A percentile compares a stretch with the other conserved stretches of the same genome.
Conservation (phyloP, 2,888 invertebrate species). For the Tetropium fuscum region DNA sequence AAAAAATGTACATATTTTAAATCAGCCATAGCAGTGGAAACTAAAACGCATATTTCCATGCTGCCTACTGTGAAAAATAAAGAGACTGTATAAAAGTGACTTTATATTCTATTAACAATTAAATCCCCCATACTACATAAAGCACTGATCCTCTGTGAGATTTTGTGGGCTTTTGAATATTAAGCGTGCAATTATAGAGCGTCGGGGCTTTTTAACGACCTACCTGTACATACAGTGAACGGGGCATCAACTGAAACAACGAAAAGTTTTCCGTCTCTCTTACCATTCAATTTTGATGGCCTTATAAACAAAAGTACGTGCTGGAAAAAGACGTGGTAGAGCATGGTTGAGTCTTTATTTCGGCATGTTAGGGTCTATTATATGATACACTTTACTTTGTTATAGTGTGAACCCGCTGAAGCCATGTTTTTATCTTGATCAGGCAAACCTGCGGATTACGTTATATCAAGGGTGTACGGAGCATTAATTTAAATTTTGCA, state of each 20-base stretch:
- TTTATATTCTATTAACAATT: slow-evolving; percentile 50
- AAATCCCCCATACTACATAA: slow-evolving; percentile 42
- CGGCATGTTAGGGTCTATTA: slow-evolving; percentile 8
- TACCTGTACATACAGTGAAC: slow-evolving; percentile 38
- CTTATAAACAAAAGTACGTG: slow-evolving; percentile 18
- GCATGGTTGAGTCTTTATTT: slow-evolving; percentile 11
- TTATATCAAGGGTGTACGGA: slow-evolving; percentile 12
- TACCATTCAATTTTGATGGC: slow-evolving; percentile 17
- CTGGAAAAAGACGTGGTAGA: background rate
- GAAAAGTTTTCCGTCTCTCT: slow-evolving; percentile 15
- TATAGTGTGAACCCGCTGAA: slow-evolving; percentile 16
- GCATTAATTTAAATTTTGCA: slow-evolving; percentile 20
- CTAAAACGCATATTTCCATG: background rate
- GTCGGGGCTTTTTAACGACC: slow-evolving; percentile 34
- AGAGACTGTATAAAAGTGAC: slow-evolving; percentile 45
- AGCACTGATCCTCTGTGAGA: slow-evolving; percentile 40
- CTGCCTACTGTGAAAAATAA: slow-evolving; percentile 36
- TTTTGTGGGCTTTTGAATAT: slow-evolving; percentile 49
- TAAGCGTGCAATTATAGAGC: slow-evolving; percentile 44
- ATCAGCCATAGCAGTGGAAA: no score
- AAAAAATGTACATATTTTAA: no score
- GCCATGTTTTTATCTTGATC: slow-evolving; percentile 23
- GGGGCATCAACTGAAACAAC: slow-evolving; percentile 11
- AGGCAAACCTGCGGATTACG: slow-evolving; percentile 17
- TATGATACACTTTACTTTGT: slow-evolving; percentile 24